These are phyloP conservation scores for Drosophila murphyi DNA, from an alignment of 1,140 invertebrate species.

Conservation along the genomic window DNA sequence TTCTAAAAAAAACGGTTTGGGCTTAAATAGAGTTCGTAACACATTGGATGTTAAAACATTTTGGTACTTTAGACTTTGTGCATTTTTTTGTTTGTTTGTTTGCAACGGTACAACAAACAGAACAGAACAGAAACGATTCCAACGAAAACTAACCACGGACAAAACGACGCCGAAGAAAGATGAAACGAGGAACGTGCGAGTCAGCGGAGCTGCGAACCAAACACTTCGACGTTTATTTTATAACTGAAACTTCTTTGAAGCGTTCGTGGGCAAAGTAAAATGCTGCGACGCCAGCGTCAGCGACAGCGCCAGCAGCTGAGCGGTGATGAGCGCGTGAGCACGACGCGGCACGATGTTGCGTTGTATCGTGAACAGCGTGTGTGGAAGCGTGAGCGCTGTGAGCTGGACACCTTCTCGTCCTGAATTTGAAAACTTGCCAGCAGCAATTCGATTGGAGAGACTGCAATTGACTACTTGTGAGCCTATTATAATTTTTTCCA, in stretches of 20 bases:
- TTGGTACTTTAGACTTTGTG: slow-evolving; percentile 57
- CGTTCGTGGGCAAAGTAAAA: slow-evolving; percentile 41
- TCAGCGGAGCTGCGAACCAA: slow-evolving; percentile 48
- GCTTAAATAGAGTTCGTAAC: slow-evolving; percentile 33
- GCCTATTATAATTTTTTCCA: background rate
- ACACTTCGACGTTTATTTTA: slow-evolving; percentile 64
- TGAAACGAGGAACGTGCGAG: slow-evolving; percentile 30
- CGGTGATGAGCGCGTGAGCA: slow-evolving; percentile 25
- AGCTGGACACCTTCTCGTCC: background rate
- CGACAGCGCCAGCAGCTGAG: slow-evolving; percentile 32
- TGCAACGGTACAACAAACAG: slow-evolving; percentile 33
- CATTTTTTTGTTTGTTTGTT: slow-evolving; percentile 28
- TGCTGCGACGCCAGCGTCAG: slow-evolving; percentile 30
- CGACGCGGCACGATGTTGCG: background rate
- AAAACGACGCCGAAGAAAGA: slow-evolving; percentile 21
- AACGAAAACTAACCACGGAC: slow-evolving; percentile 20
- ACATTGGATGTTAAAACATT: slow-evolving; percentile 41
- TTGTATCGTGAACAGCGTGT: background rate
- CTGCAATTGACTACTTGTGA: too few relatives aligned
- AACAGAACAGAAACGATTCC: slow-evolving; percentile 32
- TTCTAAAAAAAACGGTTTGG: slow-evolving; percentile 20
- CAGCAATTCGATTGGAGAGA: too few relatives aligned
- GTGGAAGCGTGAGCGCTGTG: background rate
- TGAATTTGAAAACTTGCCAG: background rate
- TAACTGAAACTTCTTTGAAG: slow-evolving; percentile 61